A percentile compares a stretch with the other conserved stretches of the same genome.
Evolutionary conservation across 2,888 invertebrate species (phyloP).

Genomic region (Microdon myrmicae): DNA sequence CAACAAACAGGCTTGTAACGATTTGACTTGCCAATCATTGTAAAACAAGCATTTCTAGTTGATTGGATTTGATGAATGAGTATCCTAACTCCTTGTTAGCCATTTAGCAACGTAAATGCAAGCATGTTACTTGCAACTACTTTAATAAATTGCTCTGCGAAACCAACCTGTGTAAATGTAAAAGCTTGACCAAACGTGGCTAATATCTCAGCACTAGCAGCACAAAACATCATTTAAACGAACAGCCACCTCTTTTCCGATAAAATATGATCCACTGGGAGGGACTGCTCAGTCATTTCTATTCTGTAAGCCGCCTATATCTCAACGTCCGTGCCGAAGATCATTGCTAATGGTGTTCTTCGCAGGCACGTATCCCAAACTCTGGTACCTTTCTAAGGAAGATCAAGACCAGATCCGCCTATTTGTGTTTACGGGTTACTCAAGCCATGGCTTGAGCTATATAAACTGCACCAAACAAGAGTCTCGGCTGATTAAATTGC

Average conservation of each 20-base stretch:
- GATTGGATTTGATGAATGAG: no score
- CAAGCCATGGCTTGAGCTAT: conserved; percentile 18
- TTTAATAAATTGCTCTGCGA: no score
- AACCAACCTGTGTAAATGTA: no score
- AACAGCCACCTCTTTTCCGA: conserved; percentile 29
- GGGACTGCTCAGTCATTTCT: conserved; percentile 8
- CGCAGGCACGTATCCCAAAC: conserved; percentile 7
- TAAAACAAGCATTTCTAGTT: no score
- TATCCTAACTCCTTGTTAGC: no score
- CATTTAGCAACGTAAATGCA: no score
- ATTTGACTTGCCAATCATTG: no score
- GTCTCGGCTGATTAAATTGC: conserved; percentile 48
- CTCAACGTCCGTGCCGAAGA: conserved; percentile 11
- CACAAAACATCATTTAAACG: conserved; percentile 42
- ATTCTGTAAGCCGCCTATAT: background rate
- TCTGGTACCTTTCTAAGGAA: conserved; percentile 16
- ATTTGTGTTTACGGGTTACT: conserved; percentile 34
- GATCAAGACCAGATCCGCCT: conserved; percentile 32
- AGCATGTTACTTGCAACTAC: no score
- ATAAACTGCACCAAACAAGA: conserved; percentile 33
- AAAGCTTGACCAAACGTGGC: conserved; percentile 41
- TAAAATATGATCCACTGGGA: conserved; percentile 38
- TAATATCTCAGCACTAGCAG: conserved; percentile 32
- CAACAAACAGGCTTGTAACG: no score
- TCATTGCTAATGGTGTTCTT: conserved; percentile 45